Conservation (phyloP, 2,113 vertebrate species). For the Perccottus glenii region DNA sequence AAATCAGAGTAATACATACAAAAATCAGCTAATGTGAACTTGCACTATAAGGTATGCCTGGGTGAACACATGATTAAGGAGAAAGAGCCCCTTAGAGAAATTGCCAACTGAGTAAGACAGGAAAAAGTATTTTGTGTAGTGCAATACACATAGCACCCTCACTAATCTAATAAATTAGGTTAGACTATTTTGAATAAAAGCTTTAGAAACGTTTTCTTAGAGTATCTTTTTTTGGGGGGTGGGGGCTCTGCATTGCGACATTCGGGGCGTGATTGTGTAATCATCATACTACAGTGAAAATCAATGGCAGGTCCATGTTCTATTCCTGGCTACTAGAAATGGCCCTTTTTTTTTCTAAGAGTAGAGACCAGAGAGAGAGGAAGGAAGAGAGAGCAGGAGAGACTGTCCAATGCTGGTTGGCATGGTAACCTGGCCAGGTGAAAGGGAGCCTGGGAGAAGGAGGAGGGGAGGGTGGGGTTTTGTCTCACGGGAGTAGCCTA, state of each 20-base stretch:
- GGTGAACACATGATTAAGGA: background rate
- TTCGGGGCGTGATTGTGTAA: slow-evolving; percentile 61
- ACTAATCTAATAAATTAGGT: background rate
- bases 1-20: slow-evolving; percentile 2
- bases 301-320: slow-evolving; percentile 77
- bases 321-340: slow-evolving; percentile 77
- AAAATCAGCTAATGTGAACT: background rate
- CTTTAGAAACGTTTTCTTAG: slow-evolving; percentile 21
- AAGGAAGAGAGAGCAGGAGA: slow-evolving; percentile 39
- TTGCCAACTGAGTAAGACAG: background rate
- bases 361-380: slow-evolving; percentile 47
- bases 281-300: slow-evolving; percentile 70
- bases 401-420: slow-evolving; percentile 79
- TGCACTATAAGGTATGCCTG: no score
- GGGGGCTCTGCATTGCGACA: slow-evolving; percentile 66
- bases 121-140: background rate
- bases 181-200: slow-evolving; percentile 1
- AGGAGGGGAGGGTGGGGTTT: slow-evolving; percentile 40
- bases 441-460: slow-evolving; percentile 75
- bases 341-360: slow-evolving; percentile 64
- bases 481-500: slow-evolving; percentile 74
- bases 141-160: background rate
- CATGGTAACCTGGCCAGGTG: slow-evolving; percentile 84
- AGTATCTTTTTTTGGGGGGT: slow-evolving; percentile 17
- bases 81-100: background rate